A percentile compares a stretch with the other conserved stretches of the same genome.
Conservation (phyloP, 2,888 invertebrate species). For the Macrostomum cliftonense region DNA sequence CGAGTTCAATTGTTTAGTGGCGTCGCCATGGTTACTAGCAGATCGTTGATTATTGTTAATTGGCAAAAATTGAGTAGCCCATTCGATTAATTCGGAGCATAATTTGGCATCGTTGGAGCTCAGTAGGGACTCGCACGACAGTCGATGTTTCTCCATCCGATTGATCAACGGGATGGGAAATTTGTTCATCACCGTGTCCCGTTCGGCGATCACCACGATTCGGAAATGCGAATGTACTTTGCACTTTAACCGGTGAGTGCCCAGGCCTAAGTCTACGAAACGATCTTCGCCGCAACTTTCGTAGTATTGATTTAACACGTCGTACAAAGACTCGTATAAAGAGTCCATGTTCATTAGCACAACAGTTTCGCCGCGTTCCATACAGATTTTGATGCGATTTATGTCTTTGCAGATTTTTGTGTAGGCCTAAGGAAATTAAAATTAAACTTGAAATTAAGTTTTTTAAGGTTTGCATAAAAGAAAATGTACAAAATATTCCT, state of each 20-base stretch:
- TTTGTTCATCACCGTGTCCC: slow-evolving; percentile 24
- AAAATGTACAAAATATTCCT: too few relatives aligned
- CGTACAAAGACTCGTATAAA: slow-evolving; percentile 30
- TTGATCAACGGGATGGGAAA: slow-evolving; percentile 33
- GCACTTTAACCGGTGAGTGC: slow-evolving; percentile 29
- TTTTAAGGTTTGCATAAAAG: too few relatives aligned
- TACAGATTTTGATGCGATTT: slow-evolving; percentile 30
- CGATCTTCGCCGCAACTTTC: slow-evolving; percentile 21
- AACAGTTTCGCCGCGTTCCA: slow-evolving; percentile 29
- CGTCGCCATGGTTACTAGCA: too few relatives aligned
- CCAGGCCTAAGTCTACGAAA: slow-evolving; percentile 29
- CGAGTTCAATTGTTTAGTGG: too few relatives aligned
- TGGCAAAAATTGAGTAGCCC: slow-evolving; percentile 17
- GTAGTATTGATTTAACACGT: slow-evolving; percentile 30
- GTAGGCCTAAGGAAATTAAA: slow-evolving; percentile 27
- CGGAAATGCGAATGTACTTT: slow-evolving; percentile 24
- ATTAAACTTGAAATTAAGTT: slow-evolving; percentile 8
- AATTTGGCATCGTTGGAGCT: slow-evolving; percentile 16
- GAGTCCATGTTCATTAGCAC: slow-evolving; percentile 27
- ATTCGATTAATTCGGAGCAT: slow-evolving; percentile 16
- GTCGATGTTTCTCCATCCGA: slow-evolving; percentile 31
- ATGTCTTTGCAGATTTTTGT: slow-evolving; percentile 30
- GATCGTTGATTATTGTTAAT: background rate
- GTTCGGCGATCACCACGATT: slow-evolving; percentile 29
- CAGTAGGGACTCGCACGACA: slow-evolving; percentile 26